phyloP scores from a whole-genome alignment of 2,113 vertebrate genomes.

The Cavia aperea region DNA sequence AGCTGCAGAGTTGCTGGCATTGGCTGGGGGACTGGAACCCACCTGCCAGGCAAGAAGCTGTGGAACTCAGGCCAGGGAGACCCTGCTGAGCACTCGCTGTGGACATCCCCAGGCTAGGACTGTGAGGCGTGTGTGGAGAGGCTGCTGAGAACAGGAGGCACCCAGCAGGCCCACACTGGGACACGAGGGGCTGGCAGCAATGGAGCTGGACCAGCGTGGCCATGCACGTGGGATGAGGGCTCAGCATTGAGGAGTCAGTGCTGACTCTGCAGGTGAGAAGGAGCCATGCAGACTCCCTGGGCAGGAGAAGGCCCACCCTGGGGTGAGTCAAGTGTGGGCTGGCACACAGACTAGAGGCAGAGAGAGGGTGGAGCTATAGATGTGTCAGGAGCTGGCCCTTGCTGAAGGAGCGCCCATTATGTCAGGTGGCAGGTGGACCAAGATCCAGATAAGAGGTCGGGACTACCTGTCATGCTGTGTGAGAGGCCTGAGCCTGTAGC shows the following conservation, averaged over 20 bases:
- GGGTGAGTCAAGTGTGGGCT: background rate
- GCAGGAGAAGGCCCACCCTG: background rate
- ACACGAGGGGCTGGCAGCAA: background rate
- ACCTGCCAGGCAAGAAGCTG: too few relatives aligned
- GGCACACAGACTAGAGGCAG: background rate
- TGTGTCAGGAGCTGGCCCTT: too few relatives aligned
- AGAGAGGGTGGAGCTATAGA: background rate
- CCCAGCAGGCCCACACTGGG: background rate
- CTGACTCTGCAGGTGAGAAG: background rate
- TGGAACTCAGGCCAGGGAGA: background rate
- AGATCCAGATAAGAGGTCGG: fast-evolving
- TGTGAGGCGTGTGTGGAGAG: background rate
- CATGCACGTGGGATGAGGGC: too few relatives aligned
- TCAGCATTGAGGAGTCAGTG: fast-evolving
- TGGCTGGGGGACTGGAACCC: background rate
- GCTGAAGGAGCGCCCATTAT: fast-evolving
- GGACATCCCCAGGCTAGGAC: fast-evolving
- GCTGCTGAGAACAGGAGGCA: background rate
- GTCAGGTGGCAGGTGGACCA: too few relatives aligned
- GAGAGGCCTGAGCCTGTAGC: background rate
- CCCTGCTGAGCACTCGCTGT: background rate
- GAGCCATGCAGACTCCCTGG: background rate
- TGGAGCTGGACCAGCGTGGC: background rate
- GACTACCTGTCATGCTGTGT: fast-evolving
- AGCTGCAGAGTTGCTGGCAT: fast-evolving